phyloP scores from a whole-genome alignment of 2,797 vertebrate genomes.

The Gorsachius magnificus region DNA sequence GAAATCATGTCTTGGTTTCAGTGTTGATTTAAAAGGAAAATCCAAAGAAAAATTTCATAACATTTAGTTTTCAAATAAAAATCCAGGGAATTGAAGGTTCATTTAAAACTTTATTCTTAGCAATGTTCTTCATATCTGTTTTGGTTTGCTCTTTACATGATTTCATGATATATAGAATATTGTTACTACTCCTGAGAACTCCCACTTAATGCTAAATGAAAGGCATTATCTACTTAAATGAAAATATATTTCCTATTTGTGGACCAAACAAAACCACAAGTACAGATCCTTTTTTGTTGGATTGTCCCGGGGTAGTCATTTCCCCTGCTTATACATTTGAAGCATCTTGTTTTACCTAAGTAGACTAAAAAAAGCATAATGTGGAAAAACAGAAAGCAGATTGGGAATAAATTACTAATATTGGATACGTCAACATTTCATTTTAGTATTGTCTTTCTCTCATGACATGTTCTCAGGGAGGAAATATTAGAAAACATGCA shows the following conservation, averaged over 20 bases:
- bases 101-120: background rate
- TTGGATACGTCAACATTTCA: background rate
- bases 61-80: background rate
- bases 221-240: background rate
- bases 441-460: background rate
- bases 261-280: background rate
- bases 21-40: background rate
- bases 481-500: background rate
- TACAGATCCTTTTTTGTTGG: background rate
- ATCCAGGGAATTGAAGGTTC: background rate
- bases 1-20: background rate
- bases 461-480: background rate
- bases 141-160: background rate
- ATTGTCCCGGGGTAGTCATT: background rate
- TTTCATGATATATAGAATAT: background rate
- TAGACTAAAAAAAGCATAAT: background rate
- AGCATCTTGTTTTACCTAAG: background rate
- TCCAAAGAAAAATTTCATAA: background rate
- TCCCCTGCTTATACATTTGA: background rate
- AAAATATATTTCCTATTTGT: background rate
- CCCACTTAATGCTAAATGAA: background rate
- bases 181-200: background rate
- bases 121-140: background rate
- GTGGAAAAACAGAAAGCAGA: background rate
- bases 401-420: background rate